These are phyloP conservation scores for Cryptoleucopteryx plumbea DNA, from an alignment of 2,113 vertebrate species.

Conservation along the genomic window DNA sequence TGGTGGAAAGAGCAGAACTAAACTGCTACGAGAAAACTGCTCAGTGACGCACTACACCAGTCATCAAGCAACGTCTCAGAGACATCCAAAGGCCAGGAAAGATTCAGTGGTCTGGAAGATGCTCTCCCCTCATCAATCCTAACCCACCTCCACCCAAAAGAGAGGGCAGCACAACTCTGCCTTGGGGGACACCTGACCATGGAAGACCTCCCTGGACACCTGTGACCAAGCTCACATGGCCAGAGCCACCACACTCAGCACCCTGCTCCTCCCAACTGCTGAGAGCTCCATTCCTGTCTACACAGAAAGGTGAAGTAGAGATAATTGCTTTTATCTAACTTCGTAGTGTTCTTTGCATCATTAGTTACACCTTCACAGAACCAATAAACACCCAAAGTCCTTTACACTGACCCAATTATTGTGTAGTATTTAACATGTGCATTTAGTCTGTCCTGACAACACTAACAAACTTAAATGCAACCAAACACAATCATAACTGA, in stretches of 20 bases:
- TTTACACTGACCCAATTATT: background rate
- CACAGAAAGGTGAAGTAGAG: background rate
- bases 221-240: background rate
- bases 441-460: background rate
- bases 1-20: background rate
- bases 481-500: background rate
- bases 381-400: background rate
- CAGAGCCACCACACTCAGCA: fast-evolving
- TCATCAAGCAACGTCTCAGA: background rate
- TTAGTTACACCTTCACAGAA: background rate
- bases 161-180: background rate
- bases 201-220: background rate
- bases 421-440: background rate
- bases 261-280: background rate
- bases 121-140: background rate
- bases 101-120: background rate
- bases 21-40: background rate
- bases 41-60: background rate
- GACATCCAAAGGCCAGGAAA: background rate
- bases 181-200: background rate
- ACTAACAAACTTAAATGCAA: background rate
- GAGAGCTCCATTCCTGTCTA: background rate
- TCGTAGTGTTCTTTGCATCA: background rate
- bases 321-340: background rate
- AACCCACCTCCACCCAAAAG: background rate